A percentile compares a stretch with the other conserved stretches of the same genome.
Conservation (phyloP, 1,140 invertebrate species). For the Psix sp. region DNA sequence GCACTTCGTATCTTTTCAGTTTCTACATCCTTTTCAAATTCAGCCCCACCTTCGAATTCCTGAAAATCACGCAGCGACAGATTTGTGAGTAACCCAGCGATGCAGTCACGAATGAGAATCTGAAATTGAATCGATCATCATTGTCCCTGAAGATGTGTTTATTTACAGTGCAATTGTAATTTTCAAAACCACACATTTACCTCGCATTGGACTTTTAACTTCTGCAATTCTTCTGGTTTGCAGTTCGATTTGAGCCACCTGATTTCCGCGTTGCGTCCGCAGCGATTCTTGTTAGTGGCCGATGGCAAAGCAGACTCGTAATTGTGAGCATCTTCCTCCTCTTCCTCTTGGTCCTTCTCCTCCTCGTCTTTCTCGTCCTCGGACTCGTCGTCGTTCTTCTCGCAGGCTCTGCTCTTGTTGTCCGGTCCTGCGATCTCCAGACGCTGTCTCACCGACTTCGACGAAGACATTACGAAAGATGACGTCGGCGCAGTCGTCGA, state of each 20-base stretch:
- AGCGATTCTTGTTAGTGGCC: constrained; percentile 80
- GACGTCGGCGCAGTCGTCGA: constrained; percentile 26
- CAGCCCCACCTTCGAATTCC: constrained; percentile 86
- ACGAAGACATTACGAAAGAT: constrained; percentile 12
- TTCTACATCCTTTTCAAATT: background rate
- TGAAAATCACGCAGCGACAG: constrained; percentile 89
- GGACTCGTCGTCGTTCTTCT: constrained; percentile 58
- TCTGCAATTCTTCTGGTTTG: constrained; percentile 87
- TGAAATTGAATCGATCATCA: too few species aligned
- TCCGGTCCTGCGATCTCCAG: constrained; percentile 69
- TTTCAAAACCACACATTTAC: constrained; percentile 67
- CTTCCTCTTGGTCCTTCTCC: constrained; percentile 52
- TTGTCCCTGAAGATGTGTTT: too few species aligned
- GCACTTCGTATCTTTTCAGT: too few species aligned
- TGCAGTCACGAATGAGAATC: constrained; percentile 84
- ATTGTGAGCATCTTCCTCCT: constrained; percentile 77
- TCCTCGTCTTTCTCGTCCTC: constrained; percentile 53
- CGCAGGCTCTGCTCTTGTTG: constrained; percentile 70
- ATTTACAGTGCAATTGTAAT: too few species aligned
- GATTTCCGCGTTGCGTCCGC: constrained; percentile 79
- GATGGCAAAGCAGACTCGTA: constrained; percentile 84
- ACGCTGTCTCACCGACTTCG: constrained; percentile 45
- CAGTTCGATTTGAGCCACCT: constrained; percentile 87
- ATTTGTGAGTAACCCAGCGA: constrained; percentile 86
- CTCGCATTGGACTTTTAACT: constrained; percentile 84